Evolutionary conservation across 2,113 vertebrate species (phyloP).

Genomic region (Laticauda colubrina): DNA sequence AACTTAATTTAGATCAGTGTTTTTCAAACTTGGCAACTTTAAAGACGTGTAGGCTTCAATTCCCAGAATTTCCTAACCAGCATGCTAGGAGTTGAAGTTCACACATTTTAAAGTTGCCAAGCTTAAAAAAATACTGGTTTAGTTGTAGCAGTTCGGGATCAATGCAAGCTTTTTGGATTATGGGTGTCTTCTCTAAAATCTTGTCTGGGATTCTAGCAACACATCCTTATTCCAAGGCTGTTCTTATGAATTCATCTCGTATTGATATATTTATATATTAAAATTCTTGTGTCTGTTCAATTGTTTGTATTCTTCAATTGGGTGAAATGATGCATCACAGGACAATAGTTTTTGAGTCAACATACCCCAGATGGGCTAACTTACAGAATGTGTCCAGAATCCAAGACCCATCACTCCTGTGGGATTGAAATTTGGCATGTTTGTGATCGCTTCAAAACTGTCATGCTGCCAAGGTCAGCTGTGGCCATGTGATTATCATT

Average conservation of each 20-base stretch:
- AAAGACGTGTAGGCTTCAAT: background rate
- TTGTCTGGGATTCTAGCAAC: background rate
- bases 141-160: background rate
- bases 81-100: background rate
- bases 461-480: background rate
- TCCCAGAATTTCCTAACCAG: background rate
- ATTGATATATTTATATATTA: background rate
- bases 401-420: background rate
- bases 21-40: background rate
- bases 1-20: background rate
- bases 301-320: background rate
- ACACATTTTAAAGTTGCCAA: background rate
- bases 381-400: background rate
- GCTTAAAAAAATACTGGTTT: background rate
- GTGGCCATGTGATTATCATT: background rate
- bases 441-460: background rate
- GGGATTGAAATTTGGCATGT: background rate
- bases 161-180: background rate
- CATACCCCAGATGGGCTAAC: background rate
- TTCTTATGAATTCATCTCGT: background rate
- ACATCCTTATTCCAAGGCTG: background rate
- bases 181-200: background rate
- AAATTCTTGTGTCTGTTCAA: background rate
- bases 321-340: background rate
- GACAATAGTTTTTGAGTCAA: background rate